Evolutionary conservation across 2,888 invertebrate genomes (phyloP).

Genomic region (Troides aeacus): DNA sequence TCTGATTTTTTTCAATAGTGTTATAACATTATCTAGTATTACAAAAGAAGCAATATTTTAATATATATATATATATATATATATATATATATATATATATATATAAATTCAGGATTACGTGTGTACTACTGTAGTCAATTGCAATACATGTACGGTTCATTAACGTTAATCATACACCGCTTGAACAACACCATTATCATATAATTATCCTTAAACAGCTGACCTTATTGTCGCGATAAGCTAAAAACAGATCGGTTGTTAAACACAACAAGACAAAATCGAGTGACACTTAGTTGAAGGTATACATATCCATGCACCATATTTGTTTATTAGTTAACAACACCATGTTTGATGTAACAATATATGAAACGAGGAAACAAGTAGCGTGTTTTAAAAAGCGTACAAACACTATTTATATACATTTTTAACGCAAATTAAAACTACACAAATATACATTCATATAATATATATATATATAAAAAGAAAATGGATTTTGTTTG

Average conservation of each 20-base stretch:
- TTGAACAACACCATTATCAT: background rate
- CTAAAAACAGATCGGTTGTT: slow-evolving; percentile 5
- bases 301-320: background rate
- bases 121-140: no score
- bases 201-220: slow-evolving; percentile 12
- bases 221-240: slow-evolving; percentile 16
- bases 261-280: slow-evolving; percentile 9
- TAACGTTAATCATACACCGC: background rate
- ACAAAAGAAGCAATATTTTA: no score
- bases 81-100: no score
- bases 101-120: no score
- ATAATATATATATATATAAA: no score
- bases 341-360: slow-evolving; percentile 34
- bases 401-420: no score
- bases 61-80: no score
- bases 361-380: slow-evolving; percentile 14
- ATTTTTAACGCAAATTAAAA: no score
- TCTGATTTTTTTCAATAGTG: no score
- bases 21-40: no score
- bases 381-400: background rate
- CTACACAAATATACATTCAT: no score
- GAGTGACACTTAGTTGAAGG: background rate
- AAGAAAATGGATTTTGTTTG: no score
- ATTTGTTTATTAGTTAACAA: slow-evolving; percentile 17
- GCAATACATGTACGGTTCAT: background rate